phyloP scores from a whole-genome alignment of 2,113 vertebrate species.

The Xerus inauris region DNA sequence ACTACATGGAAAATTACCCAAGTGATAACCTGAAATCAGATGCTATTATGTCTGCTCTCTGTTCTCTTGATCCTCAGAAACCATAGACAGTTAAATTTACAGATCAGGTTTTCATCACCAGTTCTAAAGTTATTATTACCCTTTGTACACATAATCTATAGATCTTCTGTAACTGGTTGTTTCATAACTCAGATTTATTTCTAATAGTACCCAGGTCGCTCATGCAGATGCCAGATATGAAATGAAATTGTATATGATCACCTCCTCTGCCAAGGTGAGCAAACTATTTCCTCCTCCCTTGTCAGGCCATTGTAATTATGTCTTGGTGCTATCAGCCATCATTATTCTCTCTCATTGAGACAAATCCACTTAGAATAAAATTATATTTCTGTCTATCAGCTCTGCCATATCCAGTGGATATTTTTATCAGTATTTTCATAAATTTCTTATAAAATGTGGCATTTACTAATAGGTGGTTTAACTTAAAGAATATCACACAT shows the following conservation, averaged over 20 bases:
- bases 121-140: not conserved
- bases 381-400: not conserved
- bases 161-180: not conserved
- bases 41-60: not conserved
- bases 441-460: not conserved
- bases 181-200: not conserved
- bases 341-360: not conserved
- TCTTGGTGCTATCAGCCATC: not conserved
- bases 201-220: not conserved
- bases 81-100: not conserved
- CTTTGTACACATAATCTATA: not conserved
- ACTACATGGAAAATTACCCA: not conserved
- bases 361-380: slow-evolving; percentile 36
- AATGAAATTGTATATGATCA: not conserved
- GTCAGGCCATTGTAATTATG: not conserved
- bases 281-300: not conserved
- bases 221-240: not conserved
- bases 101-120: not conserved
- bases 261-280: not conserved
- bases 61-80: not conserved
- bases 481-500: not conserved
- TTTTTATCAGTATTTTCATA: not conserved
- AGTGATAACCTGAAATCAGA: not conserved
- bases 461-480: not conserved
- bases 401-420: not conserved